Percentiles rank a stretch among this genome's conserved stretches.
These are phyloP conservation scores for Antheraea yamamai DNA, from an alignment of 2,888 invertebrate species.

Conservation along the genomic window DNA sequence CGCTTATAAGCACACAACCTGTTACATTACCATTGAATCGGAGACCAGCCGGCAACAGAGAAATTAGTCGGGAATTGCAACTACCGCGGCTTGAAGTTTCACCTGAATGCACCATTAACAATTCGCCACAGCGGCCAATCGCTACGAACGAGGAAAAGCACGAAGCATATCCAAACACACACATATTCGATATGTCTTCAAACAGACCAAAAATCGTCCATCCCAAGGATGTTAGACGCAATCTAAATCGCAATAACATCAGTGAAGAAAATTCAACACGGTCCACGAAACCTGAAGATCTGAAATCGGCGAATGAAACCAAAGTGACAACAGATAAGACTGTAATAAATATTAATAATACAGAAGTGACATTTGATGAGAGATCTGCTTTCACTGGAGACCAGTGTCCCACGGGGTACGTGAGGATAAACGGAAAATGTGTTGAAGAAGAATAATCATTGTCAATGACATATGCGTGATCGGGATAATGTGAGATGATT, in stretches of 20 bases:
- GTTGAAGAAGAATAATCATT: constrained; percentile 40
- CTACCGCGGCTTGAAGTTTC: neutral
- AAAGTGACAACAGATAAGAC: constrained; percentile 26
- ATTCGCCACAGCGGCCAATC: neutral
- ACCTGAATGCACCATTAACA: neutral
- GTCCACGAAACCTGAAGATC: constrained; percentile 5
- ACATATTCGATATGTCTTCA: neutral
- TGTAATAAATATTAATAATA: constrained; percentile 25
- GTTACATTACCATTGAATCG: constrained; percentile 28
- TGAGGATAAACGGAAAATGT: constrained; percentile 55
- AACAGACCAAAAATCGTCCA: neutral
- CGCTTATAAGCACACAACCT: constrained; percentile 32
- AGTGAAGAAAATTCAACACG: neutral
- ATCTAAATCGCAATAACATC: neutral
- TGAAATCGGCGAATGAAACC: neutral
- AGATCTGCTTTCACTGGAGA: constrained; percentile 57
- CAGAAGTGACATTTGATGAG: constrained; percentile 44
- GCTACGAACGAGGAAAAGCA: neutral
- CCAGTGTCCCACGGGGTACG: constrained; percentile 52
- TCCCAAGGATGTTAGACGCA: neutral
- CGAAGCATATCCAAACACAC: neutral
- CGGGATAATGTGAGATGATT: neutral
- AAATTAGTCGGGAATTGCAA: constrained; percentile 23
- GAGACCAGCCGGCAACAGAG: constrained; percentile 29
- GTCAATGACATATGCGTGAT: neutral